Base-by-base conservation (phyloP, 2,888 invertebrate species). In the Chironomus tentans region DNA sequence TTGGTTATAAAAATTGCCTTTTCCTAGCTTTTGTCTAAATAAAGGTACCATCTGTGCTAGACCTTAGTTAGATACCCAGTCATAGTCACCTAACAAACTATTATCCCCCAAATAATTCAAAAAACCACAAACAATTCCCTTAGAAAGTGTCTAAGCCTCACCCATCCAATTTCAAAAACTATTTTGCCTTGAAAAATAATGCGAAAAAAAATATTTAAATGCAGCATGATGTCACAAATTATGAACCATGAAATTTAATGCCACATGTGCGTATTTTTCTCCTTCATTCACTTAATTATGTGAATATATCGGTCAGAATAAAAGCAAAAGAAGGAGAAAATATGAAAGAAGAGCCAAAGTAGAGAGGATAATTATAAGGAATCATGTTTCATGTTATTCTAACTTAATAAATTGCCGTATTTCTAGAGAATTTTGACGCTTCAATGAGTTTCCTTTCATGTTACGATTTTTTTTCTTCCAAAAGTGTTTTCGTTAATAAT, bases 201-300 rank as follows among this genome's bases (percentile, higher is more conserved):
- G 13, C 65, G 4, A 69, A 69, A 15, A n/a, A 38, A 21, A 46
- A 12, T 22, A 46, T 13, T n/a, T 28, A 72, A 21, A 46, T 74
- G 65, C 68, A 47, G 62, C 68, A 61, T 71, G 56, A 65, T 24
- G 65, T 65, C 65, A 24, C 13, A 24, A 56, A 74, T 74, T 74
- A 74, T 18, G 47, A 38, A 28, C 65, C 74, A 74, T 74, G 74
- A 74, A 74, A 68, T 61, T 68, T 46, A 28, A 74, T 61, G 48
- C 74, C 74, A 74, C 74, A 74, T 74, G 74, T 74, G 74, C 74
- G 24, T 24, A 74, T 68, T 71, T 56, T 74, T 21, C 13, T 74
- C 12, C 24, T 47, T 48, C 15, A 56, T 56, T 56, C 65, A 65
- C 21, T 22, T 65, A 65, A 65, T 65, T 65, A 65, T 65, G 22